Base-by-base conservation (phyloP, 2,888 invertebrate species). In the Agrotis ipsilon region DNA sequence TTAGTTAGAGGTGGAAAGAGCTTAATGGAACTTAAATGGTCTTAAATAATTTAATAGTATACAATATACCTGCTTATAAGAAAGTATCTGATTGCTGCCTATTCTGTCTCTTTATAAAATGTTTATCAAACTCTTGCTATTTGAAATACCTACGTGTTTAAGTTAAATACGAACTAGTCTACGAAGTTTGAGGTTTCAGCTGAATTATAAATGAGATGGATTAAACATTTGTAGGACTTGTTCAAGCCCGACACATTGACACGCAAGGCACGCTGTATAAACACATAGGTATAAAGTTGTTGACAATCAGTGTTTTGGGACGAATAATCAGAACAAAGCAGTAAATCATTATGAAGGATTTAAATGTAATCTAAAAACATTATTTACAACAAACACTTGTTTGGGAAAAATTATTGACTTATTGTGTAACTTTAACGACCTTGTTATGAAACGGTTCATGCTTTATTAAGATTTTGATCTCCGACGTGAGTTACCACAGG, bases 171-270 rank as follows among this genome's bases (percentile, higher is more conserved):
- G 48, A 46, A 78, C 49, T 51, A 60, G 58, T 59, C 52, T 59
- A 55, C 59, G 55, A 79, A 65, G 55, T 75, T 73, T 51, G 52
- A 48, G 52, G 54, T 45, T 66, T 51, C 24, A 32, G 18, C 59
- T 74, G 80, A 76, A 80, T 76, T 58, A 76, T 73, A 62, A 73
- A 80, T 73, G 52, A 67, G 32, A 27, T 48, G 45, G 43, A 63
- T 55, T 24, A 67, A 62, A 66, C 43, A 54, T 80, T 79, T 52
- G 51, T 78, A 55, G 24, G 18, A 64, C 46, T 73, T 67, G 43
- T 60, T 13, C 39, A 64, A 55, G 51, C 62, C 45, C 7, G 24
- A 57, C 43, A 55, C 39, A 54, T 18, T 9, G 43, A 51, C 72
- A 73, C 55, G 49, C 55, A 57, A n/a, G 13, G 49, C n/a, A 32